phyloP scores from a whole-genome alignment of 2,797 vertebrate species.

The Pseudochromis fuscus region DNA sequence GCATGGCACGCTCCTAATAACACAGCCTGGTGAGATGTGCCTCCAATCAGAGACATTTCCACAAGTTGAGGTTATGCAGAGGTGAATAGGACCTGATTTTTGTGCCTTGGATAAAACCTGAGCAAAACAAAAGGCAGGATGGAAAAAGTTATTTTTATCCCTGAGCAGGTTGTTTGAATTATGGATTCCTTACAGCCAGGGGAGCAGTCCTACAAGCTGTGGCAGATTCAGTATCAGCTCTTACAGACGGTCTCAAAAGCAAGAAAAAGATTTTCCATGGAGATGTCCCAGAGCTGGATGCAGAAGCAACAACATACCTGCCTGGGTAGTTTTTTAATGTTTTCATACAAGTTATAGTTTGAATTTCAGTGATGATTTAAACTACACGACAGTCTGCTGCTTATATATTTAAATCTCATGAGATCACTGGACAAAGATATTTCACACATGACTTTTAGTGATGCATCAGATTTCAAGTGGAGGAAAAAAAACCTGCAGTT shows the following conservation, averaged over 20 bases:
- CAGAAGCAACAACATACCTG: conserved; percentile 57
- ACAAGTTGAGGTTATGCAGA: conserved; percentile 8
- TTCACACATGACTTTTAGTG: conserved; percentile 11
- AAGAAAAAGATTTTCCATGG: conserved; percentile 73
- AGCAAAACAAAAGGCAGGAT: conserved; percentile 42
- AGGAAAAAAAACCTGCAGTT: conserved; percentile 32
- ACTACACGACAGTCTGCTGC: too few species aligned
- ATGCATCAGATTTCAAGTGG: conserved; percentile 59
- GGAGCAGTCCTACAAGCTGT: conserved; percentile 38
- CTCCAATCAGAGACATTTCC: conserved; percentile 18
- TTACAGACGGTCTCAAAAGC: conserved; percentile 47
- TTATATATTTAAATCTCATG: conserved; percentile 31
- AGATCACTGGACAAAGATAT: conserved; percentile 25
- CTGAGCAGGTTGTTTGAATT: conserved; percentile 55
- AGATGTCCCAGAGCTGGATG: conserved; percentile 51
- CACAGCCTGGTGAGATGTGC: conserved; percentile 11
- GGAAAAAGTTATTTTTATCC: conserved; percentile 61
- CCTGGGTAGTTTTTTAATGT: conserved; percentile 18
- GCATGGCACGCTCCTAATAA: conserved; percentile 35
- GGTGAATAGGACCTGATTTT: background rate
- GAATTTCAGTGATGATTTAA: conserved; percentile 24
- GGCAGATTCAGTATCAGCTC: conserved; percentile 51
- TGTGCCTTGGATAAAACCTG: conserved; percentile 21
- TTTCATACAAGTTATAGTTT: conserved; percentile 33
- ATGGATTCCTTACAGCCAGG: conserved; percentile 49